Evolutionary conservation across 2,797 vertebrate species (phyloP).

Genomic region (Pogonophryne albipinna): DNA sequence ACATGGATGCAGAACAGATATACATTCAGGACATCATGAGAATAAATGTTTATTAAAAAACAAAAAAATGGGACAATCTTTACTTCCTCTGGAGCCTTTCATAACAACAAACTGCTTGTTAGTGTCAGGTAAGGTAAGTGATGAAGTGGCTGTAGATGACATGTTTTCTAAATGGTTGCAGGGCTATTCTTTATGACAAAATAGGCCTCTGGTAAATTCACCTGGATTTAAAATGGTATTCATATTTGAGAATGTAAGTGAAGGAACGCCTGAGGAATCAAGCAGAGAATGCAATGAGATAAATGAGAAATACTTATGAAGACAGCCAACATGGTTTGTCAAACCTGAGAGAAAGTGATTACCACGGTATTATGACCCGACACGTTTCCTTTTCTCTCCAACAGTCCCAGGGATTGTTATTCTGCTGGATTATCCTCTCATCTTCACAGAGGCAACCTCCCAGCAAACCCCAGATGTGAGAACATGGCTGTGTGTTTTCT

Average conservation of each 20-base stretch:
- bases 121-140: slow-evolving; percentile 50
- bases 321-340: slow-evolving; percentile 12
- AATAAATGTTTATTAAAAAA: slow-evolving; percentile 8
- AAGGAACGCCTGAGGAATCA: not conserved
- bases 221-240: slow-evolving; percentile 24
- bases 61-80: slow-evolving; percentile 34
- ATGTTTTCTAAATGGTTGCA: slow-evolving; percentile 4
- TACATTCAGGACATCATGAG: slow-evolving; percentile 57
- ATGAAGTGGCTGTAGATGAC: too few species aligned
- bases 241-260: not conserved
- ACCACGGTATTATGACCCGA: not conserved
- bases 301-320: not conserved
- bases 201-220: slow-evolving; percentile 55
- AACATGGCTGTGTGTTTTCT: slow-evolving; percentile 32
- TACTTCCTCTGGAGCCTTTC: slow-evolving; percentile 30
- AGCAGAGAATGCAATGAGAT: not conserved
- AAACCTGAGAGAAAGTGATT: slow-evolving; percentile 3
- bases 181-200: slow-evolving; percentile 6
- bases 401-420: slow-evolving; percentile 20
- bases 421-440: slow-evolving; percentile 34
- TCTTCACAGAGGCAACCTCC: slow-evolving; percentile 44
- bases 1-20: slow-evolving; percentile 31
- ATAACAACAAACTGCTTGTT: slow-evolving; percentile 27
- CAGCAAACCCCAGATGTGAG: slow-evolving; percentile 29
- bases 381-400: not conserved